Evolutionary conservation across 2,888 invertebrate species (phyloP), one percentile per base, ranked within the genome.

Genomic region (Xestoiulus laeticollis): DNA sequence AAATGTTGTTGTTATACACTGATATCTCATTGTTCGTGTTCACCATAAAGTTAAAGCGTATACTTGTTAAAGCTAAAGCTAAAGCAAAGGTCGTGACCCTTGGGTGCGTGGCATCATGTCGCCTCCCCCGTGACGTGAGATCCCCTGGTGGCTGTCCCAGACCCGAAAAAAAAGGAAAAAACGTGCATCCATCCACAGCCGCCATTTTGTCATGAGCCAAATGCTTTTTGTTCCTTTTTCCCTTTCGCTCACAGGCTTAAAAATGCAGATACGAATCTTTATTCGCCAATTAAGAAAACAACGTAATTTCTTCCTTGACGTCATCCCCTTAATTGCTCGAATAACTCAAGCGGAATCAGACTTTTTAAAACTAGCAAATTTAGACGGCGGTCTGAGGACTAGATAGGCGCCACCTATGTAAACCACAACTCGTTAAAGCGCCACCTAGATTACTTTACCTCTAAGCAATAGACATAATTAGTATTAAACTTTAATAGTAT

Each of bases 21-120:
- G 22, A 68, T 68, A 68, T 22, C 26, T 68, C 26, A 26, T 22
- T 68, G 68, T 68, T 68, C 10, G 26, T 26, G 68, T 26, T 22
- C 26, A 26, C 68, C 22, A 68, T 10, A 68, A 59, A n/a, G 59
- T 68, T 22, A 26, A 68, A 22, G 59, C 59, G n/a, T 59, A 19
- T n/a, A 8, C n/a, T n/a, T n/a, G n/a, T n/a, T n/a, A n/a, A n/a
- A n/a, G n/a, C n/a, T n/a, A n/a, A n/a, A n/a, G n/a, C n/a, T n/a
- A n/a, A 59, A n/a, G 59, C n/a, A 59, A 6, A 26, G 68, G 68
- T 68, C 68, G 26, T 1, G 68, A 68, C 68, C 68, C 10, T 10
- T 22, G 68, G 68, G 68, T 68, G 68, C 68, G 59, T 59, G n/a
- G 59, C 59, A 59, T 59, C 59, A n/a, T 59, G 68, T 68, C 68